These are phyloP conservation scores for Urocynchramus pylzowi DNA, from an alignment of 2,113 vertebrate genomes.

Conservation along the genomic window DNA sequence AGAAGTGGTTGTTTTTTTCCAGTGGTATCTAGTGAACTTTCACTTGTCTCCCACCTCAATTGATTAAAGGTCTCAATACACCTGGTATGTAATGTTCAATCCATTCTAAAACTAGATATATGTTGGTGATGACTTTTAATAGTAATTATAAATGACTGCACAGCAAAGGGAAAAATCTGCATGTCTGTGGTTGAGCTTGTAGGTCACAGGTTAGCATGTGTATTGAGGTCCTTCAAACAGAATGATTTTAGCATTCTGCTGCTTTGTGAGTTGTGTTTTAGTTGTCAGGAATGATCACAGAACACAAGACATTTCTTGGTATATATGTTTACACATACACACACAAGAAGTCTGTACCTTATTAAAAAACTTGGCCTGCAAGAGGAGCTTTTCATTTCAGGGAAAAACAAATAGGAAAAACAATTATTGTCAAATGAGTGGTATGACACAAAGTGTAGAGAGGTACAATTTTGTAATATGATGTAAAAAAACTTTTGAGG, in stretches of 20 bases:
- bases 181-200: neutral
- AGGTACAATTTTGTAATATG: neutral
- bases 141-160: neutral
- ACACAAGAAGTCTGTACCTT: neutral
- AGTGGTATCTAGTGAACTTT: neutral
- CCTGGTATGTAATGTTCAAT: neutral
- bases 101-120: neutral
- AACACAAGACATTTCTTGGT: neutral
- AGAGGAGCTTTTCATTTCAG: neutral
- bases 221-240: neutral
- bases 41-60: neutral
- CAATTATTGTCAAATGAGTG: neutral
- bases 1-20: neutral
- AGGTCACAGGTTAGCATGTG: neutral
- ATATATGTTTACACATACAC: rapidly evolving
- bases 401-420: neutral
- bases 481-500: neutral
- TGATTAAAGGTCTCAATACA: neutral
- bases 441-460: neutral
- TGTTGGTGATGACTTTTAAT: neutral
- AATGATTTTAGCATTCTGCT: neutral
- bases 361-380: neutral
- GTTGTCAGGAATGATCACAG: neutral
- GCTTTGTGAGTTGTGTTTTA: neutral
- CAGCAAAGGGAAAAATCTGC: rapidly evolving